A percentile compares a stretch with the other conserved stretches of the same genome.
These are phyloP conservation scores for Caerostris extrusa DNA, from an alignment of 1,140 invertebrate genomes.

Conservation along the genomic window DNA sequence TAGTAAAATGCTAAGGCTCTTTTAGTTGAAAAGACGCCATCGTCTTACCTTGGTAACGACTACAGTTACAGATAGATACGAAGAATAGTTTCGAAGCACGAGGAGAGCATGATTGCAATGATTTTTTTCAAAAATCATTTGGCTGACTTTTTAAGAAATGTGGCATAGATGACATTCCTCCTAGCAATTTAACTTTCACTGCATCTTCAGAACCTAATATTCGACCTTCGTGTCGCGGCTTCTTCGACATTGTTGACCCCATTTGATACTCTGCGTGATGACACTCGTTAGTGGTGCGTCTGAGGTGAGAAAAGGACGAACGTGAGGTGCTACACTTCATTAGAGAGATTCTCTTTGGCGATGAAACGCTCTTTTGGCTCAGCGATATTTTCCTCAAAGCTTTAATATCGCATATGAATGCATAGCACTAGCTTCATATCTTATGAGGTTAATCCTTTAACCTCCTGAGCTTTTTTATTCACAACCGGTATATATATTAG, in stretches of 20 bases:
- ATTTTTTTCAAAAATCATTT: too few species aligned
- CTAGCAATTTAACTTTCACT: conserved; percentile 24
- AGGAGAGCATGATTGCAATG: too few species aligned
- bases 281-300: conserved; percentile 63
- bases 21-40: too few species aligned
- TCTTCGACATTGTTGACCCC: conserved; percentile 58
- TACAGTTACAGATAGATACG: too few species aligned
- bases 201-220: conserved; percentile 6
- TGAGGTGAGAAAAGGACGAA: conserved; percentile 75
- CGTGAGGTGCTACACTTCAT: conserved; percentile 48
- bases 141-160: too few species aligned
- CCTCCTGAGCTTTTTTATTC: too few species aligned
- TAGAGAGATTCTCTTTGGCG: conserved; percentile 7
- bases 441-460: too few species aligned
- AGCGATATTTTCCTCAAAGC: not conserved
- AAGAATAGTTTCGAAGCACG: too few species aligned
- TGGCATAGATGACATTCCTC: not conserved
- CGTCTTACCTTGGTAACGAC: too few species aligned
- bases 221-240: conserved; percentile 55
- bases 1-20: too few species aligned
- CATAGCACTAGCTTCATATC: too few species aligned
- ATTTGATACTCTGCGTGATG: conserved; percentile 69
- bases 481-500: too few species aligned
- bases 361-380: conserved; percentile 60
- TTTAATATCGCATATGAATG: not conserved